phyloP scores from a whole-genome alignment of 2,113 vertebrate species.

The Rhineura floridana region DNA sequence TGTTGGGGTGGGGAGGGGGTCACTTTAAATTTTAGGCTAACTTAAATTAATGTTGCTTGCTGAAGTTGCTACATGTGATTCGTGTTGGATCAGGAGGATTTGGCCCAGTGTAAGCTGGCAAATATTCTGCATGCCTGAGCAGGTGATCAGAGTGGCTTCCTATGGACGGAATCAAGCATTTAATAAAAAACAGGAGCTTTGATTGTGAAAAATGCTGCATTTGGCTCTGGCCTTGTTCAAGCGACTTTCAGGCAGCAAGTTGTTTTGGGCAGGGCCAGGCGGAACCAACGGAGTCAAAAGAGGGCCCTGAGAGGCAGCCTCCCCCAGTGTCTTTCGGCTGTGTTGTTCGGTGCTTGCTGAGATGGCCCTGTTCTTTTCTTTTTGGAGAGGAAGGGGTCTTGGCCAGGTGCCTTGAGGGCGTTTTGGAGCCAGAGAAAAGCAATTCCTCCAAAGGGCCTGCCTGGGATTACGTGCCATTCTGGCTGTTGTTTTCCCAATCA shows the following conservation, averaged over 20 bases:
- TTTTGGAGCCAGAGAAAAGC: background rate
- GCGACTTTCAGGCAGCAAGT: too few relatives aligned
- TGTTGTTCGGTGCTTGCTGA: background rate
- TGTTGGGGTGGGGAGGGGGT: too few relatives aligned
- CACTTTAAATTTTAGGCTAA: background rate
- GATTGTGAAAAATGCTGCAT: background rate
- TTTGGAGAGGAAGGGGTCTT: background rate
- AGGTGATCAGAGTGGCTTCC: background rate
- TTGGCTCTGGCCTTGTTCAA: background rate
- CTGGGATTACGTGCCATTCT: background rate
- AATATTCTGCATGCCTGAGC: background rate
- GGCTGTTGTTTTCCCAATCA: background rate
- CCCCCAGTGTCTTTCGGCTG: background rate
- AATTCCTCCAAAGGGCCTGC: background rate
- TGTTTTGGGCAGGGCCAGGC: background rate
- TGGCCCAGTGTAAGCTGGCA: fast-evolving
- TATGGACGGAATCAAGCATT: background rate
- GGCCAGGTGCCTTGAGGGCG: fast-evolving
- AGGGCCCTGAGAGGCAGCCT: too few relatives aligned
- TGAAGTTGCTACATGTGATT: background rate
- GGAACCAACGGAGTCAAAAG: background rate
- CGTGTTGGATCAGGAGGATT: background rate
- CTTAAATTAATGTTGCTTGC: background rate
- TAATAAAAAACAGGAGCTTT: background rate
- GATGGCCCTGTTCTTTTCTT: background rate